A percentile compares a stretch with the other conserved stretches of the same genome.
phyloP scores from a whole-genome alignment of 2,113 vertebrate genomes.

The Saccopteryx bilineata region DNA sequence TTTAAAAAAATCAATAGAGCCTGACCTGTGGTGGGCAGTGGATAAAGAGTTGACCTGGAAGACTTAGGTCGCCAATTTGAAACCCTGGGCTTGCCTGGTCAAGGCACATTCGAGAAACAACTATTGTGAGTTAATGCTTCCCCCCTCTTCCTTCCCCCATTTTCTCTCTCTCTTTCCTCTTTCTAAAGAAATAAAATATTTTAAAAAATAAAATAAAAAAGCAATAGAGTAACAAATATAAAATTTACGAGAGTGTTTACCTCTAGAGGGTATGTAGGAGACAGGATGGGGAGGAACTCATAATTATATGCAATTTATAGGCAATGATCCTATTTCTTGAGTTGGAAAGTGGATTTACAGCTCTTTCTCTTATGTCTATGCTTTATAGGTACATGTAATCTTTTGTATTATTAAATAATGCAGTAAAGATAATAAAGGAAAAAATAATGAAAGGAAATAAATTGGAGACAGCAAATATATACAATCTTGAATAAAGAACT shows the following conservation, averaged over 20 bases:
- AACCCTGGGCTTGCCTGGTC: too few relatives aligned
- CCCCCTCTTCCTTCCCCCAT: too few relatives aligned
- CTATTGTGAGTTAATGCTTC: too few relatives aligned
- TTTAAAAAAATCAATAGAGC: neutral
- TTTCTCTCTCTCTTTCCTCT: too few relatives aligned
- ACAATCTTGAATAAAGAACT: neutral
- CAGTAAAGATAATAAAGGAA: slow-evolving; percentile 34
- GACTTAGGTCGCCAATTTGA: too few relatives aligned
- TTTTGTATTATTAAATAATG: slow-evolving; percentile 11
- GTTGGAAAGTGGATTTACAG: neutral
- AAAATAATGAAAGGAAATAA: slow-evolving; percentile 25
- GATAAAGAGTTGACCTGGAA: too few relatives aligned
- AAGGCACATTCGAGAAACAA: too few relatives aligned
- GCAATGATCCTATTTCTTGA: neutral
- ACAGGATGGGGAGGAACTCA: neutral
- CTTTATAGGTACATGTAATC: neutral
- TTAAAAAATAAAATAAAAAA: neutral
- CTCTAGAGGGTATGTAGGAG: neutral
- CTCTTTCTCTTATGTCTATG: neutral
- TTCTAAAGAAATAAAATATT: too few relatives aligned
- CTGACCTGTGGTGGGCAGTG: too few relatives aligned
- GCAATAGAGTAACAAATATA: neutral
- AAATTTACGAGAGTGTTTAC: slow-evolving; percentile 3
- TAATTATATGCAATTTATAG: neutral
- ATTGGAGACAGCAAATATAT: neutral